phyloP scores from a whole-genome alignment of 2,888 invertebrate species.

The Leucozona laternaria region DNA sequence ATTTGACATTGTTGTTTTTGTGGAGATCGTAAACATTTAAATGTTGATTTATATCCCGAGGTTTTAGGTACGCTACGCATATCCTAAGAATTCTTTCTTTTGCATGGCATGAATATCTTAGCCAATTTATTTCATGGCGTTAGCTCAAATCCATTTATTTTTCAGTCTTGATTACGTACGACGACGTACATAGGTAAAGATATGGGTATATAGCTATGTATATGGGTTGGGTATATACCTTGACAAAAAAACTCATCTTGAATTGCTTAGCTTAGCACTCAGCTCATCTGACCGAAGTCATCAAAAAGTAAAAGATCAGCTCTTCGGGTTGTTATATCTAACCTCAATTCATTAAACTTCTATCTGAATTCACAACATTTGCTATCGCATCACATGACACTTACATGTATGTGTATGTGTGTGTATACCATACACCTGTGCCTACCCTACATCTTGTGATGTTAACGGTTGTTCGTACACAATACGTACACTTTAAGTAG shows the following conservation, averaged over 20 bases:
- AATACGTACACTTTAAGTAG: conserved; percentile 71
- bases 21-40: conserved; percentile 21
- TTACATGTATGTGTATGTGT: too few relatives aligned
- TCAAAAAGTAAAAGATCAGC: conserved; percentile 30
- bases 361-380: conserved; percentile 47
- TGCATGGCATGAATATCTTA: not conserved
- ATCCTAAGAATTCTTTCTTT: conserved; percentile 2
- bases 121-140: conserved; percentile 29
- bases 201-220: not conserved
- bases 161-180: conserved; percentile 31
- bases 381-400: conserved; percentile 38
- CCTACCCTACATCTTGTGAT: not conserved
- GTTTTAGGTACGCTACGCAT: not conserved
- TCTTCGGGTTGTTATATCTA: conserved; percentile 47
- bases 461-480: conserved; percentile 39
- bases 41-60: conserved; percentile 14
- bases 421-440: not conserved
- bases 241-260: conserved; percentile 24
- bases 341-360: conserved; percentile 52
- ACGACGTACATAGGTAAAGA: not conserved
- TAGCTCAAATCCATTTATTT: conserved; percentile 40
- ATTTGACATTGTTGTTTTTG: conserved; percentile 9
- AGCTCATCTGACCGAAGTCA: conserved; percentile 40
- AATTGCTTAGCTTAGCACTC: conserved; percentile 24
- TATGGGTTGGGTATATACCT: not conserved